Base-by-base conservation (phyloP, 2,888 invertebrate species). In the Phymatocera aterrima region DNA sequence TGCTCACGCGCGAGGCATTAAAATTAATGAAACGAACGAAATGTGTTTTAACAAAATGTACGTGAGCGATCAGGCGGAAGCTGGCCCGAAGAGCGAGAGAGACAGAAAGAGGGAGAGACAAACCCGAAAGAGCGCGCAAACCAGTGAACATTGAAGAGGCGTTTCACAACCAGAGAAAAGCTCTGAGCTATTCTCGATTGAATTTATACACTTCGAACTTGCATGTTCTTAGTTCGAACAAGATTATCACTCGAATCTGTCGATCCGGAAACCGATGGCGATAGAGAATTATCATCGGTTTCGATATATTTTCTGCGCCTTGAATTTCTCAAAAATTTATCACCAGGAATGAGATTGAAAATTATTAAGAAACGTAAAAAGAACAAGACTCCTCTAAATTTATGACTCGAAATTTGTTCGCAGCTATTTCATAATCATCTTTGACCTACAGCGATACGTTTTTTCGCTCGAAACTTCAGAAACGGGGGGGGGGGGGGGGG, bases 21-120 rank as follows among this genome's bases (percentile, higher is more conserved):
- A 88, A 88, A 89, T 89, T 89, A 89, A 89, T 89, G 88, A 89
- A 88, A 89, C 88, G 88, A 84, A 87, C 86, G 84, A 85, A 87
- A 88, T 87, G 88, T 86, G 86, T 87, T 88, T 88, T 86, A 87
- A 87, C 87, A 85, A 86, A 87, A 88, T 86, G 87, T 88, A 86
- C 87, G 87, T 84, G 88, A 83, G 87, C 87, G 88, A 88, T 88
- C 88, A 86, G 86, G 83, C 84, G 88, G 86, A 88, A 88, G 84
- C 83, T 81, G 84, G 84, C 83, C 82, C 82, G 82, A 43, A n/a
- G 75, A 51, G 72, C 18, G 72, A 72, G 72, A 72, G 54, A 57
- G 34, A 28, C 4, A 48, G 48, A 48, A 28, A 51, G 31, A 68
- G 65, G 43, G 40, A 68, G 46, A 48, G 70, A 34, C 4, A 28